Conservation (phyloP, 2,797 vertebrate genomes). For the Neosilurus mollespiculum region DNA sequence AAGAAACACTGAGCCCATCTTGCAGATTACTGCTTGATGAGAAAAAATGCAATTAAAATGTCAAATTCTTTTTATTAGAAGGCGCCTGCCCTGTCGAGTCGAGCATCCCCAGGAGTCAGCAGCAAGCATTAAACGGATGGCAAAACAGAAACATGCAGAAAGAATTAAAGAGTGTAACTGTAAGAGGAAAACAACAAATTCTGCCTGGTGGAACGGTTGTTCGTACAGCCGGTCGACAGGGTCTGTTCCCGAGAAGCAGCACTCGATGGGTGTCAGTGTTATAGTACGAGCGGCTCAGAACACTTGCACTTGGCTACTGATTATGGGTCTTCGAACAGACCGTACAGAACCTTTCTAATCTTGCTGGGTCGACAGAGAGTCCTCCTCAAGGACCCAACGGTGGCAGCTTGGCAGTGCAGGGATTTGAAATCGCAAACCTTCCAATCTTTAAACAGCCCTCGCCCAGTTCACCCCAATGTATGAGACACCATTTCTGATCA, state of each 20-base stretch:
- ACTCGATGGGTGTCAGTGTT: background rate
- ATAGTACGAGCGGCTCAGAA: background rate
- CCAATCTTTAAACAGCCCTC: too few relatives aligned
- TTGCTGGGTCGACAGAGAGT: background rate
- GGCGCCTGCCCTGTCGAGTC: conserved; percentile 68
- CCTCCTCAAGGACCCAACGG: background rate
- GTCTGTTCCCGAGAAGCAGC: background rate
- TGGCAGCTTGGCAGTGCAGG: background rate
- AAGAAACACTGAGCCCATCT: conserved; percentile 72
- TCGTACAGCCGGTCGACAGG: background rate
- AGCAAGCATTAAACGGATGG: conserved; percentile 42
- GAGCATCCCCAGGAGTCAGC: conserved; percentile 63
- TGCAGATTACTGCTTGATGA: conserved; percentile 79
- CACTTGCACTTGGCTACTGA: background rate
- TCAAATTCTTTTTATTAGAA: conserved; percentile 78
- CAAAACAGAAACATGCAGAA: conserved; percentile 40
- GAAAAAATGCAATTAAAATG: conserved; percentile 79
- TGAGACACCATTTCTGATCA: background rate
- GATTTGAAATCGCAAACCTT: background rate
- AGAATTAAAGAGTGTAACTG: conserved; percentile 35
- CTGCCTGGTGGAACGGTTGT: background rate
- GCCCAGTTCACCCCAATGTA: background rate
- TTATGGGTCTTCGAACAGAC: background rate
- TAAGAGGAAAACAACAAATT: conserved; percentile 31
- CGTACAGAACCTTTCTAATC: too few relatives aligned